A percentile compares a stretch with the other conserved stretches of the same genome.
These are phyloP conservation scores for Keiferia lycopersicella DNA, from an alignment of 2,888 invertebrate genomes.

Conservation along the genomic window DNA sequence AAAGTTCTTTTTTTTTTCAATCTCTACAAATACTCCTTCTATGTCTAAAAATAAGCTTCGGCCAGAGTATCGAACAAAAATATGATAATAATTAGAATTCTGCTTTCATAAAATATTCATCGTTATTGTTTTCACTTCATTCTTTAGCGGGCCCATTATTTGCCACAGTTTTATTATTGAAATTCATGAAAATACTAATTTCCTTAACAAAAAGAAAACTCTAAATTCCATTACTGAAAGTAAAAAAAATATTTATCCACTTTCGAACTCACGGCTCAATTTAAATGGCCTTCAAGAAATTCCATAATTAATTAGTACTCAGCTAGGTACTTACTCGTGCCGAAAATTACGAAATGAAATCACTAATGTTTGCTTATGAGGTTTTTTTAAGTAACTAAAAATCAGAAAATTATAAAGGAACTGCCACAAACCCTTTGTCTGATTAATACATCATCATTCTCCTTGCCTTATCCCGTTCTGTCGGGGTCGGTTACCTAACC, in stretches of 20 bases:
- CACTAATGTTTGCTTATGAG: not conserved
- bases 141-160: not conserved
- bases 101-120: too few species aligned
- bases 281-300: not conserved
- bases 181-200: not conserved
- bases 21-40: too few species aligned
- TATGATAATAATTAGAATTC: too few species aligned
- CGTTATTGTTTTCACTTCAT: not conserved
- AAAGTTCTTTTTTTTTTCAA: too few species aligned
- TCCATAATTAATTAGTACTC: not conserved
- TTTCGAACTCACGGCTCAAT: not conserved
- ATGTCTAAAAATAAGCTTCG: too few species aligned
- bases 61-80: too few species aligned
- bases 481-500: too few species aligned
- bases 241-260: not conserved
- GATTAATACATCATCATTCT: too few species aligned
- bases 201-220: not conserved
- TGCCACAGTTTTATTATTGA: conserved; percentile 1
- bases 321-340: not conserved
- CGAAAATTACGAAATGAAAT: not conserved
- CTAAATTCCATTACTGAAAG: conserved; percentile 8
- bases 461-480: too few species aligned
- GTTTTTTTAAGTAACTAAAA: too few species aligned
- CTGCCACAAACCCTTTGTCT: too few species aligned
- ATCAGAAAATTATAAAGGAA: too few species aligned